Evolutionary conservation across 2,797 vertebrate genomes (phyloP), one percentile per base, ranked within the genome.

Genomic region (Spheniscus humboldti): DNA sequence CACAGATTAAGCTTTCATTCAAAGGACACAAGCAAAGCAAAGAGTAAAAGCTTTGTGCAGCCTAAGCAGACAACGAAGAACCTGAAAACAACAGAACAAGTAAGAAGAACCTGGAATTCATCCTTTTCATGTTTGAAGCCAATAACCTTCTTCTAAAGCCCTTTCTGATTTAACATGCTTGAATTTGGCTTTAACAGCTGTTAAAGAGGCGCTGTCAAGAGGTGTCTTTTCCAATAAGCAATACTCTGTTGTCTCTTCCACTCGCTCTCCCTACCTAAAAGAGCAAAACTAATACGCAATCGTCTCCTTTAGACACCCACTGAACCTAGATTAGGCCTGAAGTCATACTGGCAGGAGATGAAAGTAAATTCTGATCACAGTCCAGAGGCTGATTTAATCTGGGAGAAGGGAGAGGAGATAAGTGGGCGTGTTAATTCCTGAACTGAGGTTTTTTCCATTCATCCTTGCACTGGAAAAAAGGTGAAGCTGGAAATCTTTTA

Each of bases 341-440:
- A 89, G 63, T 92, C 59, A 85, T 77, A 56, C 24, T 89, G 91
- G 89, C 77, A 91, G 50, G 33, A 92, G 71, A 92, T 95, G 68
- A 96, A 96, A 96, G 87, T 25, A 77, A 76, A 85, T 64, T 87
- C 52, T 86, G 81, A 82, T 91, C 52, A 67, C 64, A 89, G 59
- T 92, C 67, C 92, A 92, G 81, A 77, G 62, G 11, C 25, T 91
- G 81, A 91, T 88, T 96, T 90, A 83, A 91, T 80, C 48, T 83
- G 41, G 45, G 55, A 91, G 39, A 95, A 92, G n/a, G 77, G 18
- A 85, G 20, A 2, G 2, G 71, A 85, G 50, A 22, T 82, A 89
- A 72, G 33, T 50, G 45, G 82, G 48, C 3, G 17, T 66, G 81
- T 43, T 82, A 86, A 92, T 91, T 94, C 50, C 72, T 77, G 48